These are phyloP conservation scores for Melinopterus prodromus DNA, from an alignment of 2,888 invertebrate genomes.

Conservation along the genomic window DNA sequence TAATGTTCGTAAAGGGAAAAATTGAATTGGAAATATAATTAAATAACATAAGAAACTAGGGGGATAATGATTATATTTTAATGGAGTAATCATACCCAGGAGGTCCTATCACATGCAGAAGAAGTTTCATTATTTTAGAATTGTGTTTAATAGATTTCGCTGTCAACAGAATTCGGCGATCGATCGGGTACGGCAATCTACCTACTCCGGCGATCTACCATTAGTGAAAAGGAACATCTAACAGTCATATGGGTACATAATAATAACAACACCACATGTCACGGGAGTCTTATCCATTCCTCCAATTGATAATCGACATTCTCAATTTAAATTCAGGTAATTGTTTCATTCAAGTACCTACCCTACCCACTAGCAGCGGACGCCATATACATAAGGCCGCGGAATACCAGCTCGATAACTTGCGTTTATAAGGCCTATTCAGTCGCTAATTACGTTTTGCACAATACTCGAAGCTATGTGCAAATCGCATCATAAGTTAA, in stretches of 20 bases:
- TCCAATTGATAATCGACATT: too few species aligned
- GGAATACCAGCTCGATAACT: constrained; percentile 51
- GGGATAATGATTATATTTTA: neutral
- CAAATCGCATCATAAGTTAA: constrained; percentile 46
- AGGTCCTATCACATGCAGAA: neutral
- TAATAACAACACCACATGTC: too few species aligned
- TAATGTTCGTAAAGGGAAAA: too few species aligned
- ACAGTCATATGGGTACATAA: too few species aligned
- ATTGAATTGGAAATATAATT: too few species aligned
- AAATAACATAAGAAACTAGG: neutral
- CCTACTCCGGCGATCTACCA: too few species aligned
- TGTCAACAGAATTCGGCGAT: too few species aligned
- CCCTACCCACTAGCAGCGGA: neutral
- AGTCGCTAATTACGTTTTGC: constrained; percentile 52
- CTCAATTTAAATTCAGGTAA: neutral
- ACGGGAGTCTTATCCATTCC: too few species aligned
- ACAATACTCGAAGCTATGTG: constrained; percentile 49
- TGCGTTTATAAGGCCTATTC: constrained; percentile 52
- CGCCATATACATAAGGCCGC: constrained; percentile 34
- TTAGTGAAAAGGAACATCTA: too few species aligned
- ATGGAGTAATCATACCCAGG: neutral
- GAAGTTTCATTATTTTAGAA: neutral
- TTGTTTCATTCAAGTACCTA: neutral
- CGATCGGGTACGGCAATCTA: too few species aligned
- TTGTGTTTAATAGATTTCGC: neutral